Evolutionary conservation across 2,113 vertebrate species (phyloP).

Genomic region (Epinephelus lanceolatus): DNA sequence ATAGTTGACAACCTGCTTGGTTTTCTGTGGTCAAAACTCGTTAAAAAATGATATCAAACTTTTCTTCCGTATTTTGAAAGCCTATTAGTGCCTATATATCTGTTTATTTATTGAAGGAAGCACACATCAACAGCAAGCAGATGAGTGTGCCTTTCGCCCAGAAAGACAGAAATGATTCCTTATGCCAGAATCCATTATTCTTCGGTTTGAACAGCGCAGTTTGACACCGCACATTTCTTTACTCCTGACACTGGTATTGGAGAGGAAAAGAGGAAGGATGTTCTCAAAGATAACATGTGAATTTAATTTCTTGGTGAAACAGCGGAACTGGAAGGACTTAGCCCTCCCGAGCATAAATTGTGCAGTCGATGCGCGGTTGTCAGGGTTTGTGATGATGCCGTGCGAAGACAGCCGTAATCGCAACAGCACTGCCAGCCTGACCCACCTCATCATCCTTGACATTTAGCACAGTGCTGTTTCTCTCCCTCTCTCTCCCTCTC

Average conservation of each 20-base stretch:
- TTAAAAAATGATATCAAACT: constrained; percentile 51
- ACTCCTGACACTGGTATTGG: constrained; percentile 29
- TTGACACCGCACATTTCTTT: constrained; percentile 43
- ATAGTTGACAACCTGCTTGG: constrained; percentile 41
- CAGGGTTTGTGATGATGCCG: constrained; percentile 70
- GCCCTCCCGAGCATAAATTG: constrained; percentile 59
- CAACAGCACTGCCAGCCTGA: constrained; percentile 67
- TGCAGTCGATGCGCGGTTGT: constrained; percentile 55
- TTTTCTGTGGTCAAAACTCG: constrained; percentile 41
- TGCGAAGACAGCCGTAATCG: constrained; percentile 64
- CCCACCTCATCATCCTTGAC: constrained; percentile 83
- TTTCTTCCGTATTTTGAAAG: constrained; percentile 44
- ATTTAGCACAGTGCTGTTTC: constrained; percentile 69
- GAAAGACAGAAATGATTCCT: constrained; percentile 38
- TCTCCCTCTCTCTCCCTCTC: constrained; percentile 29
- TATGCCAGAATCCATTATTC: constrained; percentile 59
- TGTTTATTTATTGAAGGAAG: constrained; percentile 36
- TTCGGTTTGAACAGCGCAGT: constrained; percentile 44
- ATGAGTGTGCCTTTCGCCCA: constrained; percentile 33
- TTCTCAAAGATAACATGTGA: constrained; percentile 68
- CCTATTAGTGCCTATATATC: constrained; percentile 16
- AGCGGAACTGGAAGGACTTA: constrained; percentile 47
- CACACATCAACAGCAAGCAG: constrained; percentile 21
- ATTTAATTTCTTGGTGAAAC: constrained; percentile 72
- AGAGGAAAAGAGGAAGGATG: constrained; percentile 55